A percentile compares a stretch with the other conserved stretches of the same genome.
Conservation (phyloP, 1,140 invertebrate species). For the Leptinotarsa texana region DNA sequence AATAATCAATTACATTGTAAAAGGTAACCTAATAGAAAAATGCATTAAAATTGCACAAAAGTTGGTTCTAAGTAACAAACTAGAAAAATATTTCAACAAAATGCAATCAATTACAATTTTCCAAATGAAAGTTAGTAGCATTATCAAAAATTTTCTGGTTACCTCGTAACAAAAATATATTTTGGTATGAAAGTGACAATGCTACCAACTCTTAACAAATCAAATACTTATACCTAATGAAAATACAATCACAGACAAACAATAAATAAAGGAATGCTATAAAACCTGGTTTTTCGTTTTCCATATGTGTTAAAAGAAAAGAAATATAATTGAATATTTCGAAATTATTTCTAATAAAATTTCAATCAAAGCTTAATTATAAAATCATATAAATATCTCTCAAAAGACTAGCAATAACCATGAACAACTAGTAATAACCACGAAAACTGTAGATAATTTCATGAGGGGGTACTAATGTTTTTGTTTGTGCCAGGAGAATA, state of each 20-base stretch:
- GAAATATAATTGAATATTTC: slow-evolving; percentile 8
- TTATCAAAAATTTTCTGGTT: slow-evolving; percentile 21
- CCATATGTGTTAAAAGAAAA: slow-evolving; percentile 14
- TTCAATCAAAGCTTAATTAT: background rate
- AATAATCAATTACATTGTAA: slow-evolving; percentile 40
- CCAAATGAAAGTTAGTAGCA: slow-evolving; percentile 30
- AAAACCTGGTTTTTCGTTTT: slow-evolving; percentile 24
- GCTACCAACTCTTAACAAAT: slow-evolving; percentile 36
- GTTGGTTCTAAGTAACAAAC: slow-evolving; percentile 25
- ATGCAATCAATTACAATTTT: slow-evolving; percentile 3
- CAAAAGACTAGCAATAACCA: background rate
- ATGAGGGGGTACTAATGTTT: background rate
- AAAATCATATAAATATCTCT: slow-evolving; percentile 7
- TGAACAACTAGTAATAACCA: slow-evolving; percentile 13
- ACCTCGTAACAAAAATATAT: slow-evolving; percentile 20
- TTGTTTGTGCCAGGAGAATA: background rate
- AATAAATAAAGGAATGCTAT: slow-evolving; percentile 32
- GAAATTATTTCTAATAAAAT: slow-evolving; percentile 1
- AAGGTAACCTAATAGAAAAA: slow-evolving; percentile 35
- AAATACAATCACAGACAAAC: slow-evolving; percentile 36
- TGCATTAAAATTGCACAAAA: slow-evolving; percentile 32
- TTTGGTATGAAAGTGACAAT: slow-evolving; percentile 28
- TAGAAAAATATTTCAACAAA: slow-evolving; percentile 7
- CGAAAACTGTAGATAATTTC: slow-evolving; percentile 17
- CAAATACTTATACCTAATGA: slow-evolving; percentile 15